A percentile compares a stretch with the other conserved stretches of the same genome.
These are phyloP conservation scores for Papilio elwesi DNA, from an alignment of 2,888 invertebrate genomes.

Conservation along the genomic window DNA sequence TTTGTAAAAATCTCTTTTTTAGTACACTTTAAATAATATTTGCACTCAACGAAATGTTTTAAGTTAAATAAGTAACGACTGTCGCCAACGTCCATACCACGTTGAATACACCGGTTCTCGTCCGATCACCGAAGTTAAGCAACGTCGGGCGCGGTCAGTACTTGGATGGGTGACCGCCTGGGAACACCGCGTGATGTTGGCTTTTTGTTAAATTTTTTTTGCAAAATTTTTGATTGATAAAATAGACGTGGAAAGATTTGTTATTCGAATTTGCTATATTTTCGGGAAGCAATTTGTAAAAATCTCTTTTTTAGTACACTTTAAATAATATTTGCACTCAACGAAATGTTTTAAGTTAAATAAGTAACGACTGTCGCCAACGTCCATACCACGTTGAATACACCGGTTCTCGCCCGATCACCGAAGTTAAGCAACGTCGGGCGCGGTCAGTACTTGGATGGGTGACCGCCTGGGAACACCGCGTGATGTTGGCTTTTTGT, in stretches of 20 bases:
- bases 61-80: too few species aligned
- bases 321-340: too few species aligned
- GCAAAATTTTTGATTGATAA: too few species aligned
- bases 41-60: too few species aligned
- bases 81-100: conserved; percentile 68
- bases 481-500: conserved; percentile 52
- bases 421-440: conserved; percentile 49
- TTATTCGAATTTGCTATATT: too few species aligned
- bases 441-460: conserved; percentile 44
- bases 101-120: conserved; percentile 78
- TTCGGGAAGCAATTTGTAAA: too few species aligned
- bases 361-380: too few species aligned
- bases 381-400: conserved; percentile 44
- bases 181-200: conserved; percentile 56
- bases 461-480: conserved; percentile 58
- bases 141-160: conserved; percentile 43
- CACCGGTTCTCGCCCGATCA: conserved; percentile 57
- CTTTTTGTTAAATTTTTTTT: conserved; percentile 41
- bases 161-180: conserved; percentile 55
- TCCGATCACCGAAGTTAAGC: conserved; percentile 69
- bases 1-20: too few species aligned
- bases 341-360: too few species aligned
- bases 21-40: too few species aligned
- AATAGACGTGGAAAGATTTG: too few species aligned
- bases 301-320: too few species aligned